These are phyloP conservation scores for Cotesia typhae DNA, from an alignment of 1,140 invertebrate species.

Conservation along the genomic window DNA sequence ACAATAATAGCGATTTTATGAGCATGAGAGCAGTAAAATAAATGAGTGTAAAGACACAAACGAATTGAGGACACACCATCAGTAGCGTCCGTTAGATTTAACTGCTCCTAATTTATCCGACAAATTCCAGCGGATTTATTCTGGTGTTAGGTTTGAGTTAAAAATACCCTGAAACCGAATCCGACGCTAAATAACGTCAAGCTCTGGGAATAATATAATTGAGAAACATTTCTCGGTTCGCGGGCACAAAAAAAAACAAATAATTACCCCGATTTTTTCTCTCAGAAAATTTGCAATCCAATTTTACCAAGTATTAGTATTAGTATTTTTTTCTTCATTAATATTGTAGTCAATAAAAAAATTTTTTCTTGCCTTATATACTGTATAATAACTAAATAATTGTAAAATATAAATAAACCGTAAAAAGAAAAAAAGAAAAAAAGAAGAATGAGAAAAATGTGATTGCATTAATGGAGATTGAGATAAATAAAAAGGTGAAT, in stretches of 20 bases:
- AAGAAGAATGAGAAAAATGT: background rate
- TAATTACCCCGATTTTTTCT: no score
- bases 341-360: no score
- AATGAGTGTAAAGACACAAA: slow-evolving; percentile 40
- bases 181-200: slow-evolving; percentile 34
- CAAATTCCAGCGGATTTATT: slow-evolving; percentile 53
- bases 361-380: no score
- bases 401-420: no score
- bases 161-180: slow-evolving; percentile 45
- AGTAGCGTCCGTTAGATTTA: slow-evolving; percentile 44
- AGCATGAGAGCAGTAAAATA: slow-evolving; percentile 28
- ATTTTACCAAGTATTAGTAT: no score
- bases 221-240: no score
- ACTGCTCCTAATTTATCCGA: slow-evolving; percentile 53
- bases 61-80: slow-evolving; percentile 30
- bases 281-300: no score
- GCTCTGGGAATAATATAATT: no score
- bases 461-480: background rate
- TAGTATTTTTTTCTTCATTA: no score
- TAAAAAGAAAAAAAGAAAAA: background rate
- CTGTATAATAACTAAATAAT: no score
- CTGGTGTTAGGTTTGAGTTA: slow-evolving; percentile 42
- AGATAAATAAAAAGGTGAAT: slow-evolving; percentile 9
- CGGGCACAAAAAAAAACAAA: no score
- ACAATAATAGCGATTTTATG: slow-evolving; percentile 20